Base-by-base conservation (phyloP, 2,797 vertebrate genomes). In the Taenioides sp. region DNA sequence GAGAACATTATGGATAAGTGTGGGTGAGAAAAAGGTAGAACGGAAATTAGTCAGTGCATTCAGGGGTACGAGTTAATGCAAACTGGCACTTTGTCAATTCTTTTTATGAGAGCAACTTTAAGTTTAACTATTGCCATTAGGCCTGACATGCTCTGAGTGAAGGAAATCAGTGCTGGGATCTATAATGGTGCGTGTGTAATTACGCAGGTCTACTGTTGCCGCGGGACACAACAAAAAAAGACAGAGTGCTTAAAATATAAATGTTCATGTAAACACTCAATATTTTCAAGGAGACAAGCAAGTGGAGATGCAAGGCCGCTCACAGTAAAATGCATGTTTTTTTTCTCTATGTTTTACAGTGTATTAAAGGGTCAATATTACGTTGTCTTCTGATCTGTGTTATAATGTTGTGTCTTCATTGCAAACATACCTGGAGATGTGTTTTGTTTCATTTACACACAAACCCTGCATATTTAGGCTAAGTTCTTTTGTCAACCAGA, bases 101-200 rank as follows among this genome's bases (percentile, higher is more conserved):
- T 77, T 74, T 89, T 92, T 83, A 88, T 87, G 76, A 81, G 82
- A 77, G 75, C 73, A 79, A 89, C 80, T 87, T 85, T 86, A 88
- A 92, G 89, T 87, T 91, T 90, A 92, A 89, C 88, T 80, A 55
- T 87, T 76, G 81, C 83, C 86, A 87, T 90, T 87, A 85, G 72
- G 71, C 70, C 74, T 79, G 92, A 88, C 82, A 74, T 64, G 77
- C n/a, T 25, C 54, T 70, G 73, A 82, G 77, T 74, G 81, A 83
- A 86, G 78, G 83, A 80, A 88, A 87, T 90, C 82, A 86, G 85
- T 69, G 27, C 67, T 78, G 80, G 73, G 76, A 89, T 90, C 86
- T 79, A 89, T 89, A 86, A 77, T 71, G 3, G 40, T 54, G 80
- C 67, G 75, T 79, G 47, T 82, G 85, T 91, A 87, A 91, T 91